These are phyloP conservation scores for Dendrocopos noguchii DNA, from an alignment of 2,113 vertebrate genomes.

Conservation along the genomic window DNA sequence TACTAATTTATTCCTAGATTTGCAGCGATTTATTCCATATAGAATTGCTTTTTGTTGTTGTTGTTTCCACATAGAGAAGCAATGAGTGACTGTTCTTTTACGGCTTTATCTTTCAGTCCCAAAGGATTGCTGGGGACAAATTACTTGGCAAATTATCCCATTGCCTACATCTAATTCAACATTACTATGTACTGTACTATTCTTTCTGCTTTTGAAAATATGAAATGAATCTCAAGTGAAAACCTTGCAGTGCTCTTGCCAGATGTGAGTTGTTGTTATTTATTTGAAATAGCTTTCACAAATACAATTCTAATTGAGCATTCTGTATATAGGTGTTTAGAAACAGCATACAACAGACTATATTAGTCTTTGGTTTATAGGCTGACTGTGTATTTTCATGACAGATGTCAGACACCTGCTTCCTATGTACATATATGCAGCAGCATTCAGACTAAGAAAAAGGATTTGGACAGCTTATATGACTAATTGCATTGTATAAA, in stretches of 20 bases:
- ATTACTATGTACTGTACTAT: not conserved
- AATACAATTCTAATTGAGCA: not conserved
- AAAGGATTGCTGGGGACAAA: not conserved
- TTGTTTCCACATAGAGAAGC: not conserved
- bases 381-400: not conserved
- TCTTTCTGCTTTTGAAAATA: not conserved
- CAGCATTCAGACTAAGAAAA: not conserved
- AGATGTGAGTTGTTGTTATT: not conserved
- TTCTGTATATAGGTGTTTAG: not conserved
- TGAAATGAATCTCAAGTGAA: not conserved
- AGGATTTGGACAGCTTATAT: not conserved
- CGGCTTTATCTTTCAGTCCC: not conserved
- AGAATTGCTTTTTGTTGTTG: not conserved
- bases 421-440: accelerated
- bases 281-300: not conserved
- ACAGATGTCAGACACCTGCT: not conserved
- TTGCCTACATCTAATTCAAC: not conserved
- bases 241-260: not conserved
- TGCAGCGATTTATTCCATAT: not conserved
- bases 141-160: not conserved
- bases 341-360: not conserved
- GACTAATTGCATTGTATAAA: not conserved
- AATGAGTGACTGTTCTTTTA: not conserved
- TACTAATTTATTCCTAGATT: not conserved
- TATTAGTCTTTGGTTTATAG: not conserved